These are phyloP conservation scores for Fukomys damarensis DNA, from an alignment of 2,113 vertebrate species.

Conservation along the genomic window DNA sequence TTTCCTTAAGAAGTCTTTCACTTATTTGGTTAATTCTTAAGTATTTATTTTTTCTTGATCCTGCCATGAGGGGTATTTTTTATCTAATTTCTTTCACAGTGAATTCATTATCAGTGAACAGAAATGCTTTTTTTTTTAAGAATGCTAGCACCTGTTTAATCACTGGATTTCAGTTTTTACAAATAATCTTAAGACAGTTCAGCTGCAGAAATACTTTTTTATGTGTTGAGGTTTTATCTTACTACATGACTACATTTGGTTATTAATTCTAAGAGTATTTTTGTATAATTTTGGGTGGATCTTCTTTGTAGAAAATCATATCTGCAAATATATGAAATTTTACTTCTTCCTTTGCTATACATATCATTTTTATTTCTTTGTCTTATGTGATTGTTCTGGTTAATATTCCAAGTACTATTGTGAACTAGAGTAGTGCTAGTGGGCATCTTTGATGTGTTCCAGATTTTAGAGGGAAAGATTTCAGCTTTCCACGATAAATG, in stretches of 20 bases:
- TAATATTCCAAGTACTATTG: neutral
- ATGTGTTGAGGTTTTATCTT: neutral
- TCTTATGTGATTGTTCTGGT: neutral
- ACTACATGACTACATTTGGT: neutral
- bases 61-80: neutral
- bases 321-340: neutral
- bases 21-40: neutral
- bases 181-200: too few relatives aligned
- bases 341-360: neutral
- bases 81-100: neutral
- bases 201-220: too few relatives aligned
- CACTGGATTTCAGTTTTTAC: too few relatives aligned
- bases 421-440: neutral
- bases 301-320: neutral
- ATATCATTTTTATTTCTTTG: neutral
- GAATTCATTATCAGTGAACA: neutral
- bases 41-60: neutral
- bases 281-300: neutral
- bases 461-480: neutral
- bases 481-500: neutral
- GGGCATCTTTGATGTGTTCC: neutral
- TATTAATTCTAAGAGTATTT: neutral
- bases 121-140: neutral
- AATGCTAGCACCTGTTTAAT: too few relatives aligned
- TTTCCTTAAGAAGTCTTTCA: neutral